Conservation (phyloP, 2,113 vertebrate species). For the Pongo pygmaeus region DNA sequence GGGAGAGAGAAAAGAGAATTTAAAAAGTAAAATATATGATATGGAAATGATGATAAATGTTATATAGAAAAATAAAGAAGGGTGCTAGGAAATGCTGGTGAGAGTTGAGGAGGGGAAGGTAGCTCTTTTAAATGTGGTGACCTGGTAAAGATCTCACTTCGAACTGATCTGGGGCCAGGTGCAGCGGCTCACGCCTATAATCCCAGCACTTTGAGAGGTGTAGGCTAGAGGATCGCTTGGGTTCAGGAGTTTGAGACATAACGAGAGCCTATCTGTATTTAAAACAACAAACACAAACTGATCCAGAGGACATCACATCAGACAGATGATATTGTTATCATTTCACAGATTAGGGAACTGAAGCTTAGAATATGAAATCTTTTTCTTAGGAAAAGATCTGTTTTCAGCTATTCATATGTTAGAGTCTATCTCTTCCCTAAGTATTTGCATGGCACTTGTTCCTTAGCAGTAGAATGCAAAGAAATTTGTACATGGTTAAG, state of each 20-base stretch:
- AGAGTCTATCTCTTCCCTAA: neutral
- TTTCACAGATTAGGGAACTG: neutral
- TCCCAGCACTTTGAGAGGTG: no score
- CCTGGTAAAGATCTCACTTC: neutral
- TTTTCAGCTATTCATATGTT: neutral
- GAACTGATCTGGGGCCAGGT: neutral
- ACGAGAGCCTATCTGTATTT: no score
- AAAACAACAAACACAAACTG: neutral
- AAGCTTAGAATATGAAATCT: neutral
- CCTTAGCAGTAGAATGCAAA: neutral
- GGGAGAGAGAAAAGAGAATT: neutral
- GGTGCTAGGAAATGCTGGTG: neutral
- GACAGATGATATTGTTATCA: neutral
- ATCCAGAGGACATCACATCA: neutral
- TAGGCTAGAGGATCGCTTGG: no score
- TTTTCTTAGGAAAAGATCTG: neutral
- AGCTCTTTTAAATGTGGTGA: neutral
- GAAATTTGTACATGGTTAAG: neutral
- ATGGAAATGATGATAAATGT: neutral
- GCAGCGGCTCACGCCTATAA: no score
- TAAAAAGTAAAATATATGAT: neutral
- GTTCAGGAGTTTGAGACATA: no score
- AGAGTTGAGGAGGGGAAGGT: neutral
- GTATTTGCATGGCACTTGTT: neutral
- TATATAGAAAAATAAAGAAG: neutral